Conservation (phyloP, 2,113 vertebrate species). For the Mus musculus region DNA sequence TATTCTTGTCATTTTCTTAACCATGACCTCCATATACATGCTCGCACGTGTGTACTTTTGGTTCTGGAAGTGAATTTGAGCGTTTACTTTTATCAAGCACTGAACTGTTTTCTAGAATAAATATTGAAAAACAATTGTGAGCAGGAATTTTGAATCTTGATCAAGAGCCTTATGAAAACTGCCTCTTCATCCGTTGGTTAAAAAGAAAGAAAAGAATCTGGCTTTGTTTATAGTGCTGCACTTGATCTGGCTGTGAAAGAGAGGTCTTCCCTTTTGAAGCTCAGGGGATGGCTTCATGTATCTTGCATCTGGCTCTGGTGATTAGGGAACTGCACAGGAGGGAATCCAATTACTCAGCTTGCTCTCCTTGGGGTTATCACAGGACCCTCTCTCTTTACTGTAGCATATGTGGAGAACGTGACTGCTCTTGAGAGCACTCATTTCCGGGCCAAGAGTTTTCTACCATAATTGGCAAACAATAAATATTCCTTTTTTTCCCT, state of each 20-base stretch:
- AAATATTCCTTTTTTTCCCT: constrained; percentile 31
- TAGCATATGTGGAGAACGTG: constrained; percentile 72
- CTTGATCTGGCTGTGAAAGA: constrained; percentile 49
- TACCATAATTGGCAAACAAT: constrained; percentile 6
- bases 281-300: constrained; percentile 68
- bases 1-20: constrained; percentile 23
- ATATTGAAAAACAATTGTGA: constrained; percentile 43
- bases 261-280: constrained; percentile 65
- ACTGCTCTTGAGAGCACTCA: constrained; percentile 40
- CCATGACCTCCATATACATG: not conserved
- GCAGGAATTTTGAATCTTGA: constrained; percentile 26
- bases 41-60: not conserved
- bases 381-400: constrained; percentile 64
- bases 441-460: constrained; percentile 58
- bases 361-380: constrained; percentile 70
- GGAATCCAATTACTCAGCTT: constrained; percentile 78
- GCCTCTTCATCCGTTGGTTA: not conserved
- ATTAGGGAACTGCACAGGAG: constrained; percentile 78
- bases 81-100: not conserved
- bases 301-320: constrained; percentile 78
- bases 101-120: not conserved
- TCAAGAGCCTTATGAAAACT: constrained; percentile 52
- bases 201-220: constrained; percentile 34
- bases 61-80: not conserved
- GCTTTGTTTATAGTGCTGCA: constrained; percentile 61